Base-by-base conservation (phyloP, 2,113 vertebrate species). In the Phyllopteryx taeniolatus region DNA sequence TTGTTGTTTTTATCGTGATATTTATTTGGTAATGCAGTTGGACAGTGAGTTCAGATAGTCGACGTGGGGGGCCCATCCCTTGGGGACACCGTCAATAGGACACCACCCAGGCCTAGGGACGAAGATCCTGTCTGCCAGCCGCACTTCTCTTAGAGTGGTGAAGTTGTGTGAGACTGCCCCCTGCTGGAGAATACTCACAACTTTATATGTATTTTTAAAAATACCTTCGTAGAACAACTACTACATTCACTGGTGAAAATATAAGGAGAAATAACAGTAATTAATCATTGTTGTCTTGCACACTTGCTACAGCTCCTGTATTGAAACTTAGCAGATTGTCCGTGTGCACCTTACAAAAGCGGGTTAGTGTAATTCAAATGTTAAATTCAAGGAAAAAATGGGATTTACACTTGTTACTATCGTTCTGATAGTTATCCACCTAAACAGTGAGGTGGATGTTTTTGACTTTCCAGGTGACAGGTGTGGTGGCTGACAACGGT, bases 401-500 rank as follows among this genome's bases (percentile, higher is more conserved):
- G 47, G 43, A n/a, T 67, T 60, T 49, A 43, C 3, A 27, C 57
- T 22, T 46, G n/a, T 70, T 60, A 19, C 44, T 73, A 46, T n/a
- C 14, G 27, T 11, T 57, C 0, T 13, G 20, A 44, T 13, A 43
- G 33, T 15, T 57, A 31, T 59, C 11, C n/a, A 46, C 19, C 22
- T 57, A 42, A 5, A 67, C 27, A 53, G 2, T 47, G 49, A 56
- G 12, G 59, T 49, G 35, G 67, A 76, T 57, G 2, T 5, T 56
- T 31, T 44, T 64, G 19, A 12, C 10, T 57, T 39, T 44, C 35
- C 89, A 99, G 97, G 98, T 99, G 79, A 96, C 96, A 0, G 98
- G 97, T 0, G 94, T 99, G 81, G 96, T 99, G 83, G 89, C 92
- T 0, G 96, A 99, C 0, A 87, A 90, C 0, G 90, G 91, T 0